Evolutionary conservation across 2,888 invertebrate species (phyloP), one percentile per base, ranked within the genome.

Genomic region (Pyrrhosoma nymphula): DNA sequence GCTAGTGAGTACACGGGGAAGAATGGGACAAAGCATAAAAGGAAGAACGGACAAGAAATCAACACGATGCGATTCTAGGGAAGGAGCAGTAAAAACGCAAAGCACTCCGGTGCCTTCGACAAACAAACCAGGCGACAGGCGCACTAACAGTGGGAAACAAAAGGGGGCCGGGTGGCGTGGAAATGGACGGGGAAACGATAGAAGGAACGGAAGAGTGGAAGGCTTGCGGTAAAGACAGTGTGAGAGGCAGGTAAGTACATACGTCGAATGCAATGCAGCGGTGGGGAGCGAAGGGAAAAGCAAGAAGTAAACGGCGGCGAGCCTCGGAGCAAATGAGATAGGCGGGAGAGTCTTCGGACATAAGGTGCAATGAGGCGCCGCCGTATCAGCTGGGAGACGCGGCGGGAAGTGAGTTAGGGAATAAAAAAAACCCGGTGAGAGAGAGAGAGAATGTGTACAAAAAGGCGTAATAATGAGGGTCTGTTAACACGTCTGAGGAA

Each of bases 381-480:
- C 14, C 18, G 69, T 47, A 75, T 82, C 82, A 35, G 82, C 82
- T 35, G 93, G n/a, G 16, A 39, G 93, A 93, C 26, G 93, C 63
- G 75, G 55, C 55, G 56, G 39, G 16, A n/a, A 39, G 30, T 18
- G n/a, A n/a, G 60, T 56, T 20, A 55, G 90, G 35, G 35, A 91
- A 91, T 69, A 69, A 82, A 93, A 93, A 93, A 60, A 60, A 1
- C 6, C 2, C 10, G 60, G 20, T 20, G 60, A 60, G n/a, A 63
- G 35, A 20, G 91, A 18, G 88, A 23, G 20, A 35, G 69, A n/a
- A 35, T 23, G 63, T 39, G 93, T 56, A 93, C 93, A 93, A 93
- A 82, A 93, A 93, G 93, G 93, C 47, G 93, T 93, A 93, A 69
- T 93, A 93, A 93, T 93, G 93, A 93, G 93, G 69, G 63, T 39